phyloP scores from a whole-genome alignment of 1,140 invertebrate genomes.

The Amyelois transitella region DNA sequence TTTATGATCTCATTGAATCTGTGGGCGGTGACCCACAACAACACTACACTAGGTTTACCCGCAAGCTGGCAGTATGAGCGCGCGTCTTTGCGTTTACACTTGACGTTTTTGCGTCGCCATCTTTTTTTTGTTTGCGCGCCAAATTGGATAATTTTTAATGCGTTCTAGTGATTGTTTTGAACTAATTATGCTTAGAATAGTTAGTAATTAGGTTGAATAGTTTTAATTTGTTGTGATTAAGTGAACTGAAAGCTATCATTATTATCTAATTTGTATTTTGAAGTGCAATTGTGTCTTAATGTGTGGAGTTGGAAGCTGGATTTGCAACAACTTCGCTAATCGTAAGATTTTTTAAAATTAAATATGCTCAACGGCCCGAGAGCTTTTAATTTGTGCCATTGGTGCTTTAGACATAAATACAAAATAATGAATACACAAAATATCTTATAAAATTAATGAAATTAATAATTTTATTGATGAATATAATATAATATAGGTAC shows the following conservation, averaged over 20 bases:
- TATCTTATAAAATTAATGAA: too few species aligned
- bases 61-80: conserved; percentile 36
- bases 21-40: conserved; percentile 52
- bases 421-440: too few species aligned
- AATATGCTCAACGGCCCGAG: too few species aligned
- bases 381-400: too few species aligned
- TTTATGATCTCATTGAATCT: conserved; percentile 62
- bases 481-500: too few species aligned
- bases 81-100: conserved; percentile 33
- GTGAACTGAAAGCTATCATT: background rate
- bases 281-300: conserved; percentile 28
- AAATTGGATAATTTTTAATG: conserved; percentile 6
- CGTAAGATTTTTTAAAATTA: too few species aligned
- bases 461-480: too few species aligned
- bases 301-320: conserved; percentile 27
- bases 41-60: conserved; percentile 17
- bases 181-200: background rate
- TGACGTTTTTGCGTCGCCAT: conserved; percentile 16
- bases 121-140: conserved; percentile 20
- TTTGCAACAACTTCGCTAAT: conserved; percentile 20
- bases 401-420: too few species aligned
- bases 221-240: background rate
- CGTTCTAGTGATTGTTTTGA: background rate
- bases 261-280: background rate
- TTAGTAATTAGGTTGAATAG: background rate